Percentiles rank a stretch among this genome's conserved stretches.
Conservation (phyloP, 1,140 invertebrate species). For the Vanessa atalanta region DNA sequence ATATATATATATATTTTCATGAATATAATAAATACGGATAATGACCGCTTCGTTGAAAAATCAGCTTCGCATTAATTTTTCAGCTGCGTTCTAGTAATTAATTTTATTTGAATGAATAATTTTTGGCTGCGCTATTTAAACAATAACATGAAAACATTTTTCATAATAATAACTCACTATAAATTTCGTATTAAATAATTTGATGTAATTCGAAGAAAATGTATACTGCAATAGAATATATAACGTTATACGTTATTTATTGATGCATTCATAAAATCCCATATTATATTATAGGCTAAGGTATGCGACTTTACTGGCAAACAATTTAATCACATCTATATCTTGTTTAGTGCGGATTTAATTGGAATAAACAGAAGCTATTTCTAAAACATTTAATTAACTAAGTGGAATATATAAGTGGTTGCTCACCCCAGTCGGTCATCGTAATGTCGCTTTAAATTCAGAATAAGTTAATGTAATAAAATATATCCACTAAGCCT, state of each 20-base stretch:
- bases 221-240: too few relatives aligned
- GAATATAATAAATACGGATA: slow-evolving; percentile 4
- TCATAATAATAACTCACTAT: too few relatives aligned
- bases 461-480: slow-evolving; percentile 65
- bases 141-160: neutral
- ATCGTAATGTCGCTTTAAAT: slow-evolving; percentile 48
- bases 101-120: neutral
- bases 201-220: too few relatives aligned
- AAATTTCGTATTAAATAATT: too few relatives aligned
- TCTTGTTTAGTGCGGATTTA: slow-evolving; percentile 25
- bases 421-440: slow-evolving; percentile 36
- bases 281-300: neutral
- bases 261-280: neutral
- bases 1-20: neutral
- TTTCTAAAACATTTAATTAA: slow-evolving; percentile 52
- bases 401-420: slow-evolving; percentile 49
- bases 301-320: neutral
- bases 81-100: neutral
- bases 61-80: neutral
- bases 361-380: slow-evolving; percentile 25
- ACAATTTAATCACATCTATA: slow-evolving; percentile 24
- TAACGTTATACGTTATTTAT: neutral
- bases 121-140: neutral
- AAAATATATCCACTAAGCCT: slow-evolving; percentile 66
- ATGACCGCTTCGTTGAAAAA: neutral